Evolutionary conservation across 2,888 invertebrate genomes (phyloP).

Genomic region (Campoletis raptor): DNA sequence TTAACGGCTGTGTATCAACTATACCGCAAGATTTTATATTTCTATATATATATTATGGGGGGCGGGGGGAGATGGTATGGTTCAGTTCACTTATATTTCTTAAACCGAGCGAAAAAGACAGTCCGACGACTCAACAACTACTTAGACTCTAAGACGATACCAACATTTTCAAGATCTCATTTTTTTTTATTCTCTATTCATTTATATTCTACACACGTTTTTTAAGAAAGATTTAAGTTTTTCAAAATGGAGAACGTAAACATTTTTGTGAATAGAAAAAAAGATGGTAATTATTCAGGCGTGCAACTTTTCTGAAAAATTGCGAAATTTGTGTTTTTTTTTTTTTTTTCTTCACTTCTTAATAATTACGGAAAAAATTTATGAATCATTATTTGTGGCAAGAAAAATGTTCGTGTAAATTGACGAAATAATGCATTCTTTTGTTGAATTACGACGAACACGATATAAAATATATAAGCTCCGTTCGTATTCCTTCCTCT

Average conservation of each 20-base stretch:
- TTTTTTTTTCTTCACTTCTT: no score
- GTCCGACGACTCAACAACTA: conserved; percentile 46
- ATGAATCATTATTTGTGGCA: no score
- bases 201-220: no score
- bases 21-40: conserved; percentile 11
- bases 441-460: neutral
- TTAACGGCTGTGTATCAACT: conserved; percentile 43
- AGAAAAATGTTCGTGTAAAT: no score
- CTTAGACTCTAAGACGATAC: conserved; percentile 49
- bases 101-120: conserved; percentile 60
- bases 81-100: conserved; percentile 60
- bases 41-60: conserved; percentile 10
- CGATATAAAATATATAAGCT: neutral
- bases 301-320: no score
- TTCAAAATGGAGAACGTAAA: neutral
- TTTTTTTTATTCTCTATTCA: neutral
- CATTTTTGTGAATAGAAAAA: neutral
- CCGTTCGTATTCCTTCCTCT: conserved; percentile 39
- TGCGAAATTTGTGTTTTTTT: no score
- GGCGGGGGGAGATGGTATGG: conserved; percentile 15
- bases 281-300: no score
- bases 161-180: neutral
- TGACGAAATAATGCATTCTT: neutral
- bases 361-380: no score
- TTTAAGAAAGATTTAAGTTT: neutral